Evolutionary conservation across 2,797 vertebrate genomes (phyloP).

Genomic region (Mormyrops boulengeri): DNA sequence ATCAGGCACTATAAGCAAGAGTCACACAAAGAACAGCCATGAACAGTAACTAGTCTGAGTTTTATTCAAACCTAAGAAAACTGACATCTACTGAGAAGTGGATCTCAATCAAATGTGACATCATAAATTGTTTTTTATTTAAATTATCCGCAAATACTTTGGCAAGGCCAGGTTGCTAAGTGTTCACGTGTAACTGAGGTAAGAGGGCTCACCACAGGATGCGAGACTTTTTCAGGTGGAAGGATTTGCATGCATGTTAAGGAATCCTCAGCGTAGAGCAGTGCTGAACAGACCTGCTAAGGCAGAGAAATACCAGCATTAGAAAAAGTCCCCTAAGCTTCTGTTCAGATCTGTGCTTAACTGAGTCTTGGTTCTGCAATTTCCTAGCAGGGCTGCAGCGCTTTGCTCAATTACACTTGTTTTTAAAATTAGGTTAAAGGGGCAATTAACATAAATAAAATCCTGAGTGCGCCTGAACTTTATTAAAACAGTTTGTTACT

Average conservation of each 20-base stretch:
- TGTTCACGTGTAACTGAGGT: background rate
- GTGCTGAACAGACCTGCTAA: background rate
- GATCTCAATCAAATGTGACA: background rate
- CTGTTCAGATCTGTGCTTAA: background rate
- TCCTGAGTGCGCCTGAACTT: background rate
- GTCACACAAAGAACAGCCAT: background rate
- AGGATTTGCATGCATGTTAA: background rate
- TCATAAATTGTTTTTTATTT: background rate
- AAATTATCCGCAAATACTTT: background rate
- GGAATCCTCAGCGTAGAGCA: background rate
- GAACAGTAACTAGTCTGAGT: background rate
- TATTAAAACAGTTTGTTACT: background rate
- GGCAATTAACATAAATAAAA: background rate
- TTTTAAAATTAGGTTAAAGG: background rate
- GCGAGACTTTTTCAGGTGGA: background rate
- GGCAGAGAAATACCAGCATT: background rate
- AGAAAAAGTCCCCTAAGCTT: background rate
- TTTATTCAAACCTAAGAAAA: background rate
- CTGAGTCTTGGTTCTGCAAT: background rate
- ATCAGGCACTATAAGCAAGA: background rate
- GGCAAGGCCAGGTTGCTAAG: background rate
- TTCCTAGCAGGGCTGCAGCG: background rate
- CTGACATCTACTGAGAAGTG: background rate
- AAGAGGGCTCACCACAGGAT: background rate
- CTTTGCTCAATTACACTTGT: background rate